Conservation (phyloP, 1,140 invertebrate genomes). For the Hylyphantes graminicola region DNA sequence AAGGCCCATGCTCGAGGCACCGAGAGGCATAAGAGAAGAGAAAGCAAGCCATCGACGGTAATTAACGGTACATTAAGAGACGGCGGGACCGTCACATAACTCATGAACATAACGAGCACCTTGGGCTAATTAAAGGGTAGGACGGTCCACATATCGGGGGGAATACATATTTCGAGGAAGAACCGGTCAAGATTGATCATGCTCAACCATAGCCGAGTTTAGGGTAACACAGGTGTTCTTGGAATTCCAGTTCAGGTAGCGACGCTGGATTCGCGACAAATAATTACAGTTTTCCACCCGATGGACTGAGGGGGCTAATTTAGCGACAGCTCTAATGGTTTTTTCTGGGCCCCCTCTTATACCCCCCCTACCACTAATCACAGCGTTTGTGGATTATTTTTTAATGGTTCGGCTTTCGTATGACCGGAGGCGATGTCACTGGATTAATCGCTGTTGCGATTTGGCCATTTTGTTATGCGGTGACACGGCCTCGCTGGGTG, state of each 20-base stretch:
- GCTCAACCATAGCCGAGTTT: conserved; percentile 55
- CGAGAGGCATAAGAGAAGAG: not conserved
- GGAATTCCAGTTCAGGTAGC: conserved; percentile 56
- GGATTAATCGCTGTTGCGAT: not conserved
- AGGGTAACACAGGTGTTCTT: conserved; percentile 58
- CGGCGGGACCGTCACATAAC: conserved; percentile 29
- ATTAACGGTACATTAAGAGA: conserved; percentile 54
- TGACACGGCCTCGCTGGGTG: not conserved
- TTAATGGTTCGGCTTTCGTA: conserved; percentile 23
- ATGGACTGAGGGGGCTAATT: conserved; percentile 30
- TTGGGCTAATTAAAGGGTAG: conserved; percentile 52
- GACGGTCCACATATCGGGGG: not conserved
- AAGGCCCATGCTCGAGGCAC: not conserved
- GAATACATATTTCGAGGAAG: conserved; percentile 20
- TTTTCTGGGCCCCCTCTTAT: not conserved
- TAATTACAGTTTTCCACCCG: conserved; percentile 47
- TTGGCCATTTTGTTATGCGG: not conserved
- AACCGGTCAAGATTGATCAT: conserved; percentile 57
- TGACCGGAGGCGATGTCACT: conserved; percentile 18
- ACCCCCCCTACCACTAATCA: conserved; percentile 31
- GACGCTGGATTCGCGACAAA: conserved; percentile 41
- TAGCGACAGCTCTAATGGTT: conserved; percentile 56
- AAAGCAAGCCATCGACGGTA: conserved; percentile 21
- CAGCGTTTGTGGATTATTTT: conserved; percentile 40
- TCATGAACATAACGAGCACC: conserved; percentile 53